These are phyloP conservation scores for Drosophila anomalata DNA, from an alignment of 2,888 invertebrate species.

Conservation along the genomic window DNA sequence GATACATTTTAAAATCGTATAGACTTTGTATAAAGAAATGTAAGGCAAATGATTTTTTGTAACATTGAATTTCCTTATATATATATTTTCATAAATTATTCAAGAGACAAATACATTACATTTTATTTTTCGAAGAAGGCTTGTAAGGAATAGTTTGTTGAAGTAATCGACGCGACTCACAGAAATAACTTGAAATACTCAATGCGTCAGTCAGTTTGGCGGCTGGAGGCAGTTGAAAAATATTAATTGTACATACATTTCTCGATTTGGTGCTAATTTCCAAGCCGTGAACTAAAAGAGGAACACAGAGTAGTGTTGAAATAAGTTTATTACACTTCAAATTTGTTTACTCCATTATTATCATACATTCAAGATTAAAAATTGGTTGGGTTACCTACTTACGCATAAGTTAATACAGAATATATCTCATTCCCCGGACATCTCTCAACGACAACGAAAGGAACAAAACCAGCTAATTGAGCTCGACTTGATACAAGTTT, in stretches of 20 bases:
- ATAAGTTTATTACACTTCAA: slow-evolving; percentile 37
- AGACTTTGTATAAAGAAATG: not conserved
- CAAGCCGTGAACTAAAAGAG: slow-evolving; percentile 3
- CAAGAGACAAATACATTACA: not conserved
- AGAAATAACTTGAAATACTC: slow-evolving; percentile 18
- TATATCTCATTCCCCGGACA: slow-evolving; percentile 9
- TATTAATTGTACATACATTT: not conserved
- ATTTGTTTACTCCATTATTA: slow-evolving; percentile 27
- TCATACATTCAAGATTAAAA: slow-evolving; percentile 13
- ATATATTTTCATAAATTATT: not conserved
- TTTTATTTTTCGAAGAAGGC: not conserved
- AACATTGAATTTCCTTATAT: not conserved
- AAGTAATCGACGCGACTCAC: no score
- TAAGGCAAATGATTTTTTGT: no score
- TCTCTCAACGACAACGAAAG: slow-evolving; percentile 21
- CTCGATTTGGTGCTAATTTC: not conserved
- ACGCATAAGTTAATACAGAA: slow-evolving; percentile 45
- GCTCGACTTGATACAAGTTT: slow-evolving; percentile 67
- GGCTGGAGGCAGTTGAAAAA: slow-evolving; percentile 5
- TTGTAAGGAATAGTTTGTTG: not conserved
- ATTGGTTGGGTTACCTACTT: slow-evolving; percentile 43
- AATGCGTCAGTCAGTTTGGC: slow-evolving; percentile 1
- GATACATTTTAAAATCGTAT: not conserved
- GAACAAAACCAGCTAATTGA: slow-evolving; percentile 29
- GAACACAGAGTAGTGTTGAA: slow-evolving; percentile 5